A percentile compares a stretch with the other conserved stretches of the same genome.
Evolutionary conservation across 2,888 invertebrate species (phyloP).

Genomic region (Metopia argyrocephala): DNA sequence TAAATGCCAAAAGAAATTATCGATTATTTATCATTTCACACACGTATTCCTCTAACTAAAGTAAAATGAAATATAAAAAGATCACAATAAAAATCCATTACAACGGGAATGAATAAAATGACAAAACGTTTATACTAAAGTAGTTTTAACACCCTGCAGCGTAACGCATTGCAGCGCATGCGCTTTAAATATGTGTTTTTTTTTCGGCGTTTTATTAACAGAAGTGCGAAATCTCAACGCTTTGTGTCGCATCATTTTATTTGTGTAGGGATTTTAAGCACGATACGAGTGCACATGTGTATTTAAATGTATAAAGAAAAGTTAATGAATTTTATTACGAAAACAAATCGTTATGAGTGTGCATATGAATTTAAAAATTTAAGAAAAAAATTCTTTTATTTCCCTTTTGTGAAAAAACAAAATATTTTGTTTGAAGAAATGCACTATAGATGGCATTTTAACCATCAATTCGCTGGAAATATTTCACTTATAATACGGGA

Average conservation of each 20-base stretch:
- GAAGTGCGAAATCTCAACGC: slow-evolving; percentile 26
- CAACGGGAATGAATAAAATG: slow-evolving; percentile 45
- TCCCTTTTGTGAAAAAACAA: neutral
- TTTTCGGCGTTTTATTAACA: slow-evolving; percentile 8
- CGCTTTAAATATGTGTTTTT: slow-evolving; percentile 14
- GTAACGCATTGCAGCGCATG: slow-evolving; percentile 47
- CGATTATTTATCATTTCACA: slow-evolving; percentile 77
- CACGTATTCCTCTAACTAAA: slow-evolving; percentile 69
- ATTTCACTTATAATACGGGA: too few relatives aligned
- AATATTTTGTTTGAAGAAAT: too few relatives aligned
- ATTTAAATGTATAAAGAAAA: slow-evolving; percentile 8
- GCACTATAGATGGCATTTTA: too few relatives aligned
- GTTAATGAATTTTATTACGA: slow-evolving; percentile 53
- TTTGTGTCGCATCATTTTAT: slow-evolving; percentile 53
- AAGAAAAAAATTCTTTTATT: neutral
- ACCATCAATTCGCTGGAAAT: too few relatives aligned
- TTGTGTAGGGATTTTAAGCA: slow-evolving; percentile 3
- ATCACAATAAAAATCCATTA: slow-evolving; percentile 25
- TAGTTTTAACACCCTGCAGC: slow-evolving; percentile 58
- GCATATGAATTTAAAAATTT: neutral
- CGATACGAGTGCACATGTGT: neutral
- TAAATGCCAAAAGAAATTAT: slow-evolving; percentile 79
- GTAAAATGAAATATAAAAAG: slow-evolving; percentile 40
- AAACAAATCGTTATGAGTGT: slow-evolving; percentile 27
- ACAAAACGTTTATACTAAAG: slow-evolving; percentile 48